phyloP scores from a whole-genome alignment of 2,797 vertebrate genomes.

The Pagetopsis macropterus region DNA sequence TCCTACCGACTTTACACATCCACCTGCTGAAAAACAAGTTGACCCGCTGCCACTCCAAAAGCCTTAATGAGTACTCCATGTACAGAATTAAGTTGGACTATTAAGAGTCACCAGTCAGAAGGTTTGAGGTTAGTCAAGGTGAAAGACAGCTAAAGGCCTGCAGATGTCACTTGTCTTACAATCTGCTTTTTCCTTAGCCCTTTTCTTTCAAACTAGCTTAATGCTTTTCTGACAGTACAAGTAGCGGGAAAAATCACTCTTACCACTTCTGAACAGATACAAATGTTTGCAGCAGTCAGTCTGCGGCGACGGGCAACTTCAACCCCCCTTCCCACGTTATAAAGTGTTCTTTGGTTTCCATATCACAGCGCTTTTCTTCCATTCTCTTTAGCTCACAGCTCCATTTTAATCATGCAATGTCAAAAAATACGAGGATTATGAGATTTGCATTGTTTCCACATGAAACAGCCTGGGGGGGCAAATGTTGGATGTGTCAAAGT shows the following conservation, averaged over 20 bases:
- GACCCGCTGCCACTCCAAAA: neutral
- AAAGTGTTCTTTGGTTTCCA: slow-evolving; percentile 37
- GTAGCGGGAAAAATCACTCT: neutral
- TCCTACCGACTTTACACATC: slow-evolving; percentile 1
- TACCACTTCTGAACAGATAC: neutral
- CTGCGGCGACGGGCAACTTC: neutral
- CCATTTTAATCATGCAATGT: slow-evolving; percentile 67
- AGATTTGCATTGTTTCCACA: slow-evolving; percentile 73
- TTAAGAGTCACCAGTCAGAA: slow-evolving; percentile 18
- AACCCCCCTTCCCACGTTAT: neutral
- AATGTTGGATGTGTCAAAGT: slow-evolving; percentile 42
- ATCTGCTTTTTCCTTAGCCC: slow-evolving; percentile 25
- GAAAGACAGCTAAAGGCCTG: slow-evolving; percentile 38
- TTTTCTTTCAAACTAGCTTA: slow-evolving; percentile 21
- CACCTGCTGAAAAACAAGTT: neutral
- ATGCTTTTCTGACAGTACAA: slow-evolving; percentile 3
- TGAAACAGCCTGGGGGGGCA: slow-evolving; percentile 46
- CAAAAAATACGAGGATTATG: slow-evolving; percentile 70
- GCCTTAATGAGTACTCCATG: slow-evolving; percentile 8
- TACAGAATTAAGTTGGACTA: slow-evolving; percentile 7
- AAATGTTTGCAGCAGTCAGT: slow-evolving; percentile 21
- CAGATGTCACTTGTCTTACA: slow-evolving; percentile 30
- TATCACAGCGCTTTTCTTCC: slow-evolving; percentile 38
- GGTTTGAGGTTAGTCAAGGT: slow-evolving; percentile 22
- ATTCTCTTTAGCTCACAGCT: slow-evolving; percentile 42